Conservation (phyloP, 2,797 vertebrate species). For the Gymnothorax reevesii region DNA sequence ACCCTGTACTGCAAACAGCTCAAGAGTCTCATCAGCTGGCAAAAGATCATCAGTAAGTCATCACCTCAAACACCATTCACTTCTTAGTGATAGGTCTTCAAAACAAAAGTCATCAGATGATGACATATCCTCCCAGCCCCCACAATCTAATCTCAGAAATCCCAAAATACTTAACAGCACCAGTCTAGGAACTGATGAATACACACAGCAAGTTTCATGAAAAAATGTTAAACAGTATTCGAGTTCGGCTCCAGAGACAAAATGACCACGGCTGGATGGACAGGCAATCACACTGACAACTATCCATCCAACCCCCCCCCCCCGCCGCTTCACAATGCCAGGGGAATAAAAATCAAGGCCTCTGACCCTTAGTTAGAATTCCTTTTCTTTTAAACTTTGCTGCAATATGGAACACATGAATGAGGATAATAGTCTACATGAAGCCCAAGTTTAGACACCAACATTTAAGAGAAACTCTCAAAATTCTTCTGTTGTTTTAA, state of each 20-base stretch:
- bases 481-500: background rate
- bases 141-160: no score
- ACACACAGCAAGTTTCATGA: no score
- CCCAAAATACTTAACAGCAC: no score
- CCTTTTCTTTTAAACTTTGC: background rate
- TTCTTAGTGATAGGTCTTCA: background rate
- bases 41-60: background rate
- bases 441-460: background rate
- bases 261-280: no score
- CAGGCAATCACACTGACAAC: no score
- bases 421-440: background rate
- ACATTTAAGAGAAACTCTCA: background rate
- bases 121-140: no score
- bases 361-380: background rate
- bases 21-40: background rate
- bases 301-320: no score
- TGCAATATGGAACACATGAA: background rate
- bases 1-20: background rate
- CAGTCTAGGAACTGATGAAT: no score
- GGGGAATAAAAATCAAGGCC: background rate
- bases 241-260: no score
- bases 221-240: no score
- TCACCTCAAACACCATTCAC: background rate
- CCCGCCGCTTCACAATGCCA: no score
- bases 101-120: no score